Base-by-base conservation (phyloP, 2,888 invertebrate genomes). In the Adela reaumurella region DNA sequence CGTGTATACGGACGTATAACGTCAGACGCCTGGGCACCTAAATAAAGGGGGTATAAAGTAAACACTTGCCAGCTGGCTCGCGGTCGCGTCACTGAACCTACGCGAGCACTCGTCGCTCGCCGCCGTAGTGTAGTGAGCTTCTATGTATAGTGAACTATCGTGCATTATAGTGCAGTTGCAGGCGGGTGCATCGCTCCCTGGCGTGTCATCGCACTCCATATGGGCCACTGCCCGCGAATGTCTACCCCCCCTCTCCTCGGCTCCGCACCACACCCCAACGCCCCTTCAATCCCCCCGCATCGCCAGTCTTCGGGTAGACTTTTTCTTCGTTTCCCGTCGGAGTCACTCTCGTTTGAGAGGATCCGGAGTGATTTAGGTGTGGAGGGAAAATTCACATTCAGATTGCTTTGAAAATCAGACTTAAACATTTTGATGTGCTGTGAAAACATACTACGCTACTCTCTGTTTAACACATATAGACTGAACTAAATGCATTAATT, bases 111-210 rank as follows among this genome's bases (percentile, higher is more conserved):
- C n/a, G n/a, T n/a, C n/a, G n/a, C n/a, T n/a, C n/a, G n/a, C n/a
- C n/a, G n/a, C n/a, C 5, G 11, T 35, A 14, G 14, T 8, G 14
- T 3, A 14, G 35, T 8, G 35, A 3, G 35, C 11, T 14, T 4
- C 11, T 14, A 35, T 3, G 35, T 35, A 8, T 14, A 35, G 68
- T 68, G 62, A 62, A 64, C 58, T 55, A 59, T 59, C 66, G 74
- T 76, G 71, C 76, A 74, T 67, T 44, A 19, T 49, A 46, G 44
- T 20, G 47, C 42, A n/a, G 19, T 72, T 70, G 72, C 72, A 65
- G 68, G 74, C 74, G 68, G 77, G 78, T 77, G 77, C 77, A 78
- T 74, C 77, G 78, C 76, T 77, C 78, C 77, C 77, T 73, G 70
- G 64, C 70, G 76, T 66, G 77, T 78, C 78, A 77, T 76, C 78